Percentiles rank a stretch among this genome's conserved stretches.
Conservation (phyloP, 2,888 invertebrate species). For the Agrochola litura region DNA sequence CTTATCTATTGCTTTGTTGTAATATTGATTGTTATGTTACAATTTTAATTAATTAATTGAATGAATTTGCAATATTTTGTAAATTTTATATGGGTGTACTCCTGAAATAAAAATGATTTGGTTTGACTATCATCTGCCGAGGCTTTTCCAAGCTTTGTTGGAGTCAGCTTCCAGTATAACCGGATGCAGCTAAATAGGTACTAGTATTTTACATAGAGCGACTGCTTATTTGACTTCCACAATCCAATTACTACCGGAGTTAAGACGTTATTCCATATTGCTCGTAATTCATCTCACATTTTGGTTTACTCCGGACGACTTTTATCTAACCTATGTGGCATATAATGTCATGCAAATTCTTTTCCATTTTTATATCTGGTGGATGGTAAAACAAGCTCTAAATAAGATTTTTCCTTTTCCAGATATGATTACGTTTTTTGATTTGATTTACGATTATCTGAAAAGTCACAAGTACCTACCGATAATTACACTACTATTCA, state of each 20-base stretch:
- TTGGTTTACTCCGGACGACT: background rate
- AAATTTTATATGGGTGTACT: too few species aligned
- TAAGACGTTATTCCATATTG: too few species aligned
- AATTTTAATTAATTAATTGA: too few species aligned
- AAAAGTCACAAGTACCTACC: background rate
- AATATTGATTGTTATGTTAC: too few species aligned
- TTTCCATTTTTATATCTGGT: background rate
- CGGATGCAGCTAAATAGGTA: background rate
- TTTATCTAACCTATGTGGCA: background rate
- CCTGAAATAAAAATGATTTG: too few species aligned
- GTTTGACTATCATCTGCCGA: background rate
- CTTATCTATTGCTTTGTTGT: too few species aligned
- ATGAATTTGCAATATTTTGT: too few species aligned
- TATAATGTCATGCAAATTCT: background rate
- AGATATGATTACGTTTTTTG: background rate
- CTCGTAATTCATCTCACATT: background rate
- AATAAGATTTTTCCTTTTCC: background rate
- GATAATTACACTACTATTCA: background rate
- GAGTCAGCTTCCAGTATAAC: too few species aligned
- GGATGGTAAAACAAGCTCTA: background rate
- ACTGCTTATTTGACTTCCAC: too few species aligned
- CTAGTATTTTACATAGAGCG: background rate
- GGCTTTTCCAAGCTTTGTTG: background rate
- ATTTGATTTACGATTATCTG: background rate
- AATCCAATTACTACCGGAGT: background rate